A percentile compares a stretch with the other conserved stretches of the same genome.
phyloP scores from a whole-genome alignment of 2,113 vertebrate species.

The Campylorhamphus procurvoides region DNA sequence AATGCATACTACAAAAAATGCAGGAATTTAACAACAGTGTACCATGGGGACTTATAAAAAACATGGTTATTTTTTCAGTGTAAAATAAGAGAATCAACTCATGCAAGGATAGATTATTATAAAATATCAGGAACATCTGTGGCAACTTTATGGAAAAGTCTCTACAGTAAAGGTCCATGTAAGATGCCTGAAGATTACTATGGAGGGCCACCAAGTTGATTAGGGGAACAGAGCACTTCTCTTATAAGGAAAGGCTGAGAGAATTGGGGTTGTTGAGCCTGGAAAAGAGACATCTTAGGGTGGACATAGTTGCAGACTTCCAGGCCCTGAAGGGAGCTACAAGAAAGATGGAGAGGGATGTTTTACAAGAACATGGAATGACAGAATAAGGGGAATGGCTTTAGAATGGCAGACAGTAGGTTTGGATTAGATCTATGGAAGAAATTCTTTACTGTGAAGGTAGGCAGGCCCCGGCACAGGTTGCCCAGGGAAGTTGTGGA shows the following conservation, averaged over 20 bases:
- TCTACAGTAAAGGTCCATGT: neutral
- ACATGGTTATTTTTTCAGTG: neutral
- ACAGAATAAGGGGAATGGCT: neutral
- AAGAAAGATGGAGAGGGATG: neutral
- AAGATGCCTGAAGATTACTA: neutral
- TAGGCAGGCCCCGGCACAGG: neutral
- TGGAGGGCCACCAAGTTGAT: neutral
- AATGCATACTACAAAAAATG: neutral
- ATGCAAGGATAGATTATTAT: neutral
- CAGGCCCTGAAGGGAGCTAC: neutral
- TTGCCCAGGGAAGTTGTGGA: neutral
- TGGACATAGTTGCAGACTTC: neutral
- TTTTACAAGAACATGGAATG: neutral
- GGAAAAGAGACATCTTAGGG: neutral
- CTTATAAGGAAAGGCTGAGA: neutral
- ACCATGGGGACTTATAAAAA: neutral
- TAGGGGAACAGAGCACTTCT: neutral
- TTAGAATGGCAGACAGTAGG: neutral
- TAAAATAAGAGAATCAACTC: neutral
- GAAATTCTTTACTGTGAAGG: neutral
- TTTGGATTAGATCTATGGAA: neutral
- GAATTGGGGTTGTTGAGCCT: neutral
- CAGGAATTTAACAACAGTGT: neutral
- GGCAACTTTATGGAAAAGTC: neutral
- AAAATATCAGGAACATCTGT: neutral